Evolutionary conservation across 2,797 vertebrate genomes (phyloP), one percentile per base, ranked within the genome.

Genomic region (Clarias platycephalus): DNA sequence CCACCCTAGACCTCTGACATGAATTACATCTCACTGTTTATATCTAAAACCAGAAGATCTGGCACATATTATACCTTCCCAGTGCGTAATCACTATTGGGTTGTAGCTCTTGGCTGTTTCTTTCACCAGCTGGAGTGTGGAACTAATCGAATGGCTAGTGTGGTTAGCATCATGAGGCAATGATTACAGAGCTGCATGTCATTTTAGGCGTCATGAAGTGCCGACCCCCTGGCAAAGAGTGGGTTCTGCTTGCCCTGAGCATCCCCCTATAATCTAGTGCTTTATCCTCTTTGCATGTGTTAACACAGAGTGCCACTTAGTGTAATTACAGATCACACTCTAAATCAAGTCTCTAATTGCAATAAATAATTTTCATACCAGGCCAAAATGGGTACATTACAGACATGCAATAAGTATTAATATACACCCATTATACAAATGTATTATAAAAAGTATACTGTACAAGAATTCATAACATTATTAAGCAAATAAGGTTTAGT

Each of bases 61-160:
- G 84, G 79, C 62, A 81, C 28, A 16, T 26, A 77, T 78, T 85
- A 77, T 37, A 70, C 2, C 10, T 53, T 49, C 80, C 4, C 85
- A 87, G 87, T 74, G 63, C 37, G 78, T 40, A 57, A 66, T 81
- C 40, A 62, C 84, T 76, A 80, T 83, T 71, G 44, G 71, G 77
- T 83, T 79, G 76, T 88, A 90, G 88, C 90, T 70, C 85, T 84
- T 79, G 12, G 80, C 82, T 86, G 87, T 31, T 88, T 86, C 89
- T 91, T 88, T 91, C 89, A 90, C 84, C 87, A 85, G 87, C 83
- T 89, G 66, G 16, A 24, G 77, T 64, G 77, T 89, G 86, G 85
- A 91, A 90, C 91, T 87, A 92, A 91, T 90, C 86, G 90, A 94
- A 76, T 85, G 84, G 66, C 62, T 68, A 57, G 80, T 83, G 82